Base-by-base conservation (phyloP, 2,888 invertebrate genomes). In the Tenthredo amoena region DNA sequence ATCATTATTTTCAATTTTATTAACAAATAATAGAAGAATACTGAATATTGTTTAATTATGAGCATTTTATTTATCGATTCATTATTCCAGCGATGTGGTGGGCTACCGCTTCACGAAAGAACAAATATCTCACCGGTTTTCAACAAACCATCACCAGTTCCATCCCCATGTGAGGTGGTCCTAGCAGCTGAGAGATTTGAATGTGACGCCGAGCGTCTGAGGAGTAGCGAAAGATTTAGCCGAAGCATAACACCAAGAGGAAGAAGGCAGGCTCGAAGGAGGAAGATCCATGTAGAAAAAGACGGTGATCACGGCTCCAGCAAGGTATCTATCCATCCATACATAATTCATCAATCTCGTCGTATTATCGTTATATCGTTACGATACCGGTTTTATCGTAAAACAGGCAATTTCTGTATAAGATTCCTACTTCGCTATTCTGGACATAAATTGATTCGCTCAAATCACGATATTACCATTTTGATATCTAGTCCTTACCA, bases 201-300 rank as follows among this genome's bases (percentile, higher is more conserved):
- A 85, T 94, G 95, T 89, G 96, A 96, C 89, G 95, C 96, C 85
- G 96, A 96, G 89, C 94, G 95, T 84, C 93, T 96, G 15, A 94
- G 96, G 87, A 95, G 95, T 88, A 95, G 95, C 89, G 96, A 96
- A 91, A 94, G 96, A 83, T 95, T 96, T 92, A 95, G 96, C 88
- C 94, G 96, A 87, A 95, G 96, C 3, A 93, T 96, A 18, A 94
- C 95, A 18, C 95, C 95, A 4, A 94, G 95, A 76, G 95, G 95
- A 31, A 94, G 95, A 84, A 93, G 94, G 79, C 91, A 91, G 74
- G 91, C 91, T n/a, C 65, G 83, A 47, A 90, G 92, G 71, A 89
- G 89, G 86, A 89, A 88, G 79, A 89, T 93, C 15, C 92, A 93
- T 85, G 91, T 88, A 82, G 86, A 87, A 6, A 85, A 87, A 0